Base-by-base conservation (phyloP, 2,797 vertebrate genomes). In the Acanthornis magna region DNA sequence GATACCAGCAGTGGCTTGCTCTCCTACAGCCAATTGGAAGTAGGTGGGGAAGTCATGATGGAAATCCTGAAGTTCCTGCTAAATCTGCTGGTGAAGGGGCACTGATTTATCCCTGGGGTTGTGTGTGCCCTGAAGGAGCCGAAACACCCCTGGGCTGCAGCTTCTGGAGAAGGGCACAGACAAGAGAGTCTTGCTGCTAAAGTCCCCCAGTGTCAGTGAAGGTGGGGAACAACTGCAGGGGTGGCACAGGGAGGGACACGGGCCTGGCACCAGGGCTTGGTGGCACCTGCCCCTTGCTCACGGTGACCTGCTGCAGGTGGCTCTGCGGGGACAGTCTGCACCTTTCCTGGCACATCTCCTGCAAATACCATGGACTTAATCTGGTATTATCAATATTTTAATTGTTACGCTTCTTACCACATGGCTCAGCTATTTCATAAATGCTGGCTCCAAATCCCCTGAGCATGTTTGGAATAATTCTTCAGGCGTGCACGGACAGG, bases 251-350 rank as follows among this genome's bases (percentile, higher is more conserved):
- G 15, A 29, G 18, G 26, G 6, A 8, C 16, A 7, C 22, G 13
- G 34, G 21, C 4, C 60, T 70, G 13, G 27, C 47, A 7, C 16
- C 0, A 1, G 10, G 13, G 26, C 53, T 36, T n/a, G 1, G 1
- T n/a, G 63, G n/a, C 50, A 18, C 36, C 40, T 0, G 0, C 11
- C 47, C 27, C 45, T 8, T 40, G 22, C 54, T 72, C 14, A 5
- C 40, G 7, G 1, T 34, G 22, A 15, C 16, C 53, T 23, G 23
- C 53, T 43, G 36, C 53, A 51, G 25, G 21, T 34, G 27, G 4
- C 14, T 9, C 23, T 0, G 7, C n/a, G 20, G 32, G 51, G 45
- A 47, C 32, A 4, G 1, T 5, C 45, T 36, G 13, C 54, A 27
- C 75, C 43, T 75, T 65, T 47, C 11, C 77, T 89, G 65, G 30